Conservation (phyloP, 2,797 vertebrate genomes). For the Eulemur coronatus region DNA sequence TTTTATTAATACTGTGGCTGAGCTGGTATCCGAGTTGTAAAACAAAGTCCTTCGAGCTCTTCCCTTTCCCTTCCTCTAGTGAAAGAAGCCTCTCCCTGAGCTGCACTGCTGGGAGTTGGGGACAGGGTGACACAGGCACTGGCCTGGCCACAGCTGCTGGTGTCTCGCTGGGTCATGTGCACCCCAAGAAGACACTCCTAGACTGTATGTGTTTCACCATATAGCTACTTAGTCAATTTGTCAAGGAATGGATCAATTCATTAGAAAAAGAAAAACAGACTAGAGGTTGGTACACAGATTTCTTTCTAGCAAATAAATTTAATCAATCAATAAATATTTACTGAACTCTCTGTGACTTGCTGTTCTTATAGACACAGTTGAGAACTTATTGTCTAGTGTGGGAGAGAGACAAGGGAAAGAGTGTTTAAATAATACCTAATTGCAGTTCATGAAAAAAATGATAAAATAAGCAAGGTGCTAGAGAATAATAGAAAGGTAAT, state of each 20-base stretch:
- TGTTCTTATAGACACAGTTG: not conserved
- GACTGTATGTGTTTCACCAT: not conserved
- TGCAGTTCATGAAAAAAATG: not conserved
- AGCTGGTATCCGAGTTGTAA: not conserved
- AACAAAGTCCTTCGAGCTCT: not conserved
- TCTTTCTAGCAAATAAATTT: not conserved
- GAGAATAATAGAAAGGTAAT: slow-evolving; percentile 32
- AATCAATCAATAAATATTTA: not conserved
- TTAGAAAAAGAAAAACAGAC: not conserved
- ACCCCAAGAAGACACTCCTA: not conserved
- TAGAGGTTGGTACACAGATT: not conserved
- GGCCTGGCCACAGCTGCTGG: not conserved
- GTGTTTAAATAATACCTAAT: slow-evolving; percentile 30
- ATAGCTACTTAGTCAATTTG: not conserved
- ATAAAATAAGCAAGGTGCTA: slow-evolving; percentile 35
- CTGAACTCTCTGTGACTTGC: not conserved
- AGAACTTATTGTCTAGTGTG: not conserved
- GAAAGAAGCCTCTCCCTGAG: not conserved
- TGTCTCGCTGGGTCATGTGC: not conserved
- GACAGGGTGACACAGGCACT: not conserved
- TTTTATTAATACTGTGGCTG: not conserved
- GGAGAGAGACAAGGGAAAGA: not conserved
- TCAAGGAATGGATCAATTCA: not conserved
- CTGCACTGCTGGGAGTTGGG: not conserved
- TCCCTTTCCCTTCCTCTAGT: not conserved